A percentile compares a stretch with the other conserved stretches of the same genome.
Evolutionary conservation across 2,113 vertebrate genomes (phyloP).

Genomic region (Arenaria interpres): DNA sequence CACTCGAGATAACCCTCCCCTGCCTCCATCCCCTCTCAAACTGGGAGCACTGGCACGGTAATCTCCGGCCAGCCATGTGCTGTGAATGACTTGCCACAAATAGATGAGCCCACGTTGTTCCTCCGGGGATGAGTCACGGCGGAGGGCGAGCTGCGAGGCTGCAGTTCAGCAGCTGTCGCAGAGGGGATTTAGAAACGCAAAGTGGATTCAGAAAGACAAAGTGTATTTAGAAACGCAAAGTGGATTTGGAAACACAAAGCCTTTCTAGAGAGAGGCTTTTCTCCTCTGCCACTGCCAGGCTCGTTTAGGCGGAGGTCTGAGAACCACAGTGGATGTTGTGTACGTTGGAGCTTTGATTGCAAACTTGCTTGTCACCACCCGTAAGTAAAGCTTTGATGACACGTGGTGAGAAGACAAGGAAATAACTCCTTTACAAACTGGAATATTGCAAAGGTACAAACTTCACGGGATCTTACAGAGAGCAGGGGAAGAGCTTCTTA

Average conservation of each 20-base stretch:
- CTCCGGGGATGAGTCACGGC: neutral
- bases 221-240: neutral
- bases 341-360: neutral
- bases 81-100: neutral
- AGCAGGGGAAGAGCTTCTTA: neutral
- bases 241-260: neutral
- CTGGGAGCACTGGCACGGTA: neutral
- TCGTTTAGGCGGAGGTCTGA: neutral
- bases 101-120: neutral
- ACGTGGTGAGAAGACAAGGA: neutral
- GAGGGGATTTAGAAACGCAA: neutral
- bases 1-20: neutral
- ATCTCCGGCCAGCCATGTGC: neutral
- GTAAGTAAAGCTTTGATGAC: neutral
- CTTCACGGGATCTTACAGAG: neutral
- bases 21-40: neutral
- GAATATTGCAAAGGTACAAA: neutral
- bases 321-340: neutral
- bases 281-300: neutral
- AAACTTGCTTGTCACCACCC: neutral
- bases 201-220: neutral
- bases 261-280: neutral
- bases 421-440: neutral
- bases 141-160: neutral
- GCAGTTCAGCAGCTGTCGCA: neutral